phyloP scores from a whole-genome alignment of 2,797 vertebrate genomes.

The Pelochelys cantorii region DNA sequence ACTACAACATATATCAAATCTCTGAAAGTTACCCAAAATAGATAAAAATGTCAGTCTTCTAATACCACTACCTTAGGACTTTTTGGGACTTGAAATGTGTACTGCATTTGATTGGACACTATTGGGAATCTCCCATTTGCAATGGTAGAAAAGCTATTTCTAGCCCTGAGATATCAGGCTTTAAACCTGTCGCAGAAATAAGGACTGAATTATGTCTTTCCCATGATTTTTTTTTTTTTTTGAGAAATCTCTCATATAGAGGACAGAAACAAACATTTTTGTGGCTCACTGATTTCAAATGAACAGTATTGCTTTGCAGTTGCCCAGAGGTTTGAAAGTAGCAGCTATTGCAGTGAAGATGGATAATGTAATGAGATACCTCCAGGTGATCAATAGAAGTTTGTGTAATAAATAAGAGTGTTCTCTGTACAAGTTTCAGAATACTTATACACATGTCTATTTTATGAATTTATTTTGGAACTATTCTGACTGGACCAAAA shows the following conservation, averaged over 20 bases:
- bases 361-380: not conserved
- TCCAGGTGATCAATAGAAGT: not conserved
- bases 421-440: not conserved
- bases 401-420: not conserved
- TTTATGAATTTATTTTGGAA: not conserved
- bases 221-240: not conserved
- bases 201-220: not conserved
- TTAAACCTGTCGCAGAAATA: not conserved
- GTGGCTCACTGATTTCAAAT: not conserved
- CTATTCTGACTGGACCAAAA: not conserved
- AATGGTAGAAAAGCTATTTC: not conserved
- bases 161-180: not conserved
- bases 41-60: not conserved
- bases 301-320: not conserved
- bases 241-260: not conserved
- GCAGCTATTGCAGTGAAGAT: not conserved
- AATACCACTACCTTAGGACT: not conserved
- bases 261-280: not conserved
- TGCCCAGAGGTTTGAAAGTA: not conserved
- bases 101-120: not conserved
- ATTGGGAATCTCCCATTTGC: not conserved
- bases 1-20: not conserved
- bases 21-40: not conserved
- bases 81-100: not conserved
- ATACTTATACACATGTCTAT: not conserved